Base-by-base conservation (phyloP, 2,113 vertebrate genomes). In the Abramis brama region DNA sequence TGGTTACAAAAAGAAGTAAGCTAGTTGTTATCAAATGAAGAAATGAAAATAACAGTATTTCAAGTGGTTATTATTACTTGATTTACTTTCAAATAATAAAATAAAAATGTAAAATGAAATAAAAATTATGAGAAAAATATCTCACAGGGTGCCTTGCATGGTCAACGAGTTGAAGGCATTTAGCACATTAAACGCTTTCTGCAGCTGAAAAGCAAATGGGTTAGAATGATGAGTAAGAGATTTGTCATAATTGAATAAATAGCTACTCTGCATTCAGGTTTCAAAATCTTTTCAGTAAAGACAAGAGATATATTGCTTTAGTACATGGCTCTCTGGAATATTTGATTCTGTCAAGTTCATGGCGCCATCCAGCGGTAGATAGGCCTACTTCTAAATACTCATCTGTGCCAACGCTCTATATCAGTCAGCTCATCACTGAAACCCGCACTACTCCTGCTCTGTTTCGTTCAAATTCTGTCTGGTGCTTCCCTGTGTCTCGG, bases 121-220 rank as follows among this genome's bases (percentile, higher is more conserved):
- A 2, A 47, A 60, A 57, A 77, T 27, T 17, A 10, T 11, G 6
- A 23, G 59, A 13, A 78, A 4, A 17, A 19, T 25, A 71, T 62
- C 25, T 73, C 23, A 84, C 43, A 91, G 92, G 92, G 85, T 89
- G 0, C 0, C 0, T 1, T 64, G 83, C 4, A 89, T 0, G 5
- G 86, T 90, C 23, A 93, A 0, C 0, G 0, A 12, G 30, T 86
- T n/a, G 75, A 90, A 89, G 0, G 87, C 93, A 79, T 93, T 93
- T 27, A 94, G 59, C 2, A 0, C 0, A 7, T 3, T 0, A 17
- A 94, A 88, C 0, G 0, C 0, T 0, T 0, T 0, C 36, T 0
- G 0, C 25, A 94, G 68, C 94, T 94, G 86, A 68, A 55, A 89
- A 85, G 74, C 68, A 43, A 89, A 64, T 87, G 10, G 85, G 1